Percentiles rank a stretch among this genome's conserved stretches.
Evolutionary conservation across 1,140 invertebrate genomes (phyloP).

Genomic region (Metaphire vulgaris): DNA sequence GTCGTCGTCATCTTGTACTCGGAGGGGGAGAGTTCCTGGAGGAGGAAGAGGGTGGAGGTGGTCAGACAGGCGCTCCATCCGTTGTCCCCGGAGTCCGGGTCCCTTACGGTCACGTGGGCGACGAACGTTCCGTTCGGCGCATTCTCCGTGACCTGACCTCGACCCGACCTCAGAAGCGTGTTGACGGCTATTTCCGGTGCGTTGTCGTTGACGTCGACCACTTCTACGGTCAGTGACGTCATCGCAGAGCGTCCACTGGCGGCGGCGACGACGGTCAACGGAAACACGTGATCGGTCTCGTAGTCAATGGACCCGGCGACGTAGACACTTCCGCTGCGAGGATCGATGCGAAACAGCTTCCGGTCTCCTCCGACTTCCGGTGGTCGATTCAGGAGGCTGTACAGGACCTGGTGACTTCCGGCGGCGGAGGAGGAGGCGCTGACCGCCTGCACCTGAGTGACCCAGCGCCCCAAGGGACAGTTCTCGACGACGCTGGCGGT

Average conservation of each 20-base stretch:
- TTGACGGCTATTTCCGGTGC: slow-evolving; percentile 22
- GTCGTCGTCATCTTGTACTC: slow-evolving; percentile 39
- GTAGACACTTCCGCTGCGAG: slow-evolving; percentile 34
- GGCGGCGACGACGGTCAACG: slow-evolving; percentile 36
- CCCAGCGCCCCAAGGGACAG: slow-evolving; percentile 57
- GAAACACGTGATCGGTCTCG: slow-evolving; percentile 33
- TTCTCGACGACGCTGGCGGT: slow-evolving; percentile 68
- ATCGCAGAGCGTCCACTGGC: slow-evolving; percentile 30
- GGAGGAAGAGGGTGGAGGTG: neutral
- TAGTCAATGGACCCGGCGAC: slow-evolving; percentile 34
- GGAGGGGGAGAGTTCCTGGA: neutral
- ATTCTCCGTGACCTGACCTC: slow-evolving; percentile 10
- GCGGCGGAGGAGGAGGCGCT: slow-evolving; percentile 66
- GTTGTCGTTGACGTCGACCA: slow-evolving; percentile 24
- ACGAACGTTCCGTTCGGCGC: slow-evolving; percentile 20
- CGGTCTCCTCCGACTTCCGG: neutral
- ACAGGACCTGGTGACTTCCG: slow-evolving; percentile 67
- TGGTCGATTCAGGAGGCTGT: slow-evolving; percentile 41
- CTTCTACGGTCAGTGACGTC: neutral
- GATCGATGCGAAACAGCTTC: slow-evolving; percentile 35
- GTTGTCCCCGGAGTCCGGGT: slow-evolving; percentile 15
- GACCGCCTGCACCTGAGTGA: slow-evolving; percentile 66
- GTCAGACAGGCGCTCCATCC: neutral
- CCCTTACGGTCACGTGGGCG: slow-evolving; percentile 11
- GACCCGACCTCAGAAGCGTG: neutral